Evolutionary conservation across 37 sponge, comb jelly and placozoan species (phyloP), one percentile per base, ranked within the genome.

Genomic region (Cladorhizidae sp.): DNA sequence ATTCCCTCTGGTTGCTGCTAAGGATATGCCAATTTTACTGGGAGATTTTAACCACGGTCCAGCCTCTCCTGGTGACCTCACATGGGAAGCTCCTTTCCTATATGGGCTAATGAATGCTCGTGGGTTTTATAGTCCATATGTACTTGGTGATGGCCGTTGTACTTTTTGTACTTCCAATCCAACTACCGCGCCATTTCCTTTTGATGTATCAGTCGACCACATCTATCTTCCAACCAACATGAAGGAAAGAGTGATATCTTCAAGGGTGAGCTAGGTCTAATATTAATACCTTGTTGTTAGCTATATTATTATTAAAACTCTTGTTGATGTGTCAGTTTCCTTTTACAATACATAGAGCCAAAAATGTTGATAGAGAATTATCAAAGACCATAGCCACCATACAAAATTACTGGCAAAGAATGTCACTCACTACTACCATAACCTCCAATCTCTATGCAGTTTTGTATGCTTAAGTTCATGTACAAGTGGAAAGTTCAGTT

Each of bases 21-120:
- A 37, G 26, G 42, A 76, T 15, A 40, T 40, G 41, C 77, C 77
- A 25, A 76, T 76, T 22, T 23, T 76, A 14, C 6, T 76, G 38
- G 77, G 77, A 58, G 77, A 76, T 37, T 76, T 76, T 63, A 76
- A 76, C 63, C 61, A 76, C 23, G 63, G 77, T 23, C 77, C 77
- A 26, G 63, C 63, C 33, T 58, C 54, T n/a, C 77, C 59, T n/a
- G 77, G 62, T 14, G 36, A 37, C 36, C 36, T 57, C 17, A 22
- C 57, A 20, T 40, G 57, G 54, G 77, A 39, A 11, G 37, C 37
- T 29, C 77, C 77, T 3, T 61, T 76, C 57, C 57, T 37, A 35
- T 76, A 76, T 76, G 77, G 77, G 0, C 42, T 76, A 9, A 76
- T 76, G 43, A 61, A 5, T 59, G 77, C 77, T 33, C 38, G 77